phyloP scores from a whole-genome alignment of 1,140 invertebrate species.

The Conopomorpha cramerella region DNA sequence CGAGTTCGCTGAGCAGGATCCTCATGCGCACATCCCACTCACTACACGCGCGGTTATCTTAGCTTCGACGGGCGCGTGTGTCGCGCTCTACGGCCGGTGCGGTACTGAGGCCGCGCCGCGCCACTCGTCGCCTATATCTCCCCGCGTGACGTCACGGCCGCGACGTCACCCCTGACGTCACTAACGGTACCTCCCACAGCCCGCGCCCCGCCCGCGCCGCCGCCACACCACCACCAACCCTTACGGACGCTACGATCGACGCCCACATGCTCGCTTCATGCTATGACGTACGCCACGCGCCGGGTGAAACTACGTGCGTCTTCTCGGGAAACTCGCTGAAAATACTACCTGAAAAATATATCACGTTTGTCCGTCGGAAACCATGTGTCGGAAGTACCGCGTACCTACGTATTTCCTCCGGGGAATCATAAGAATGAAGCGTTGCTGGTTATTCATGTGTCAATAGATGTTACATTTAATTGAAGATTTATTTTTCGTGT shows the following conservation, averaged over 20 bases:
- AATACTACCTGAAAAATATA: too few relatives aligned
- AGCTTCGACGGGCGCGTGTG: slow-evolving; percentile 41
- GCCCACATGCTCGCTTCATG: slow-evolving; percentile 1
- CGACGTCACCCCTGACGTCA: slow-evolving; percentile 56
- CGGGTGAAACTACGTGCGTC: too few relatives aligned
- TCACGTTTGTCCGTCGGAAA: too few relatives aligned
- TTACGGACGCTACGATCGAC: too few relatives aligned
- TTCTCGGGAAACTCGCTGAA: too few relatives aligned
- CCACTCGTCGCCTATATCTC: slow-evolving; percentile 58
- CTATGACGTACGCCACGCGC: background rate
- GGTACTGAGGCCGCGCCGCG: slow-evolving; percentile 58
- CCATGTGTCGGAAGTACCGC: too few relatives aligned
- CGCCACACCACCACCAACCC: too few relatives aligned
- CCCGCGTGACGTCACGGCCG: slow-evolving; percentile 48
- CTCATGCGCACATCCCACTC: slow-evolving; percentile 62
- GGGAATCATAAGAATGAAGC: too few relatives aligned
- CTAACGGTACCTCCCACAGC: slow-evolving; percentile 58
- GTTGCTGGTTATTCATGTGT: too few relatives aligned
- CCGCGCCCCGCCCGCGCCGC: slow-evolving; percentile 33
- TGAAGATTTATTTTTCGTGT: too few relatives aligned
- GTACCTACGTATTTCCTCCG: too few relatives aligned
- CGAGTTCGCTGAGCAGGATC: slow-evolving; percentile 61
- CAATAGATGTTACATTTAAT: too few relatives aligned
- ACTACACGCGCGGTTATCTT: slow-evolving; percentile 55
- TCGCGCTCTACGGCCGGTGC: slow-evolving; percentile 44